Base-by-base conservation (phyloP, 2,888 invertebrate species). In the Drosophila basisetae region DNA sequence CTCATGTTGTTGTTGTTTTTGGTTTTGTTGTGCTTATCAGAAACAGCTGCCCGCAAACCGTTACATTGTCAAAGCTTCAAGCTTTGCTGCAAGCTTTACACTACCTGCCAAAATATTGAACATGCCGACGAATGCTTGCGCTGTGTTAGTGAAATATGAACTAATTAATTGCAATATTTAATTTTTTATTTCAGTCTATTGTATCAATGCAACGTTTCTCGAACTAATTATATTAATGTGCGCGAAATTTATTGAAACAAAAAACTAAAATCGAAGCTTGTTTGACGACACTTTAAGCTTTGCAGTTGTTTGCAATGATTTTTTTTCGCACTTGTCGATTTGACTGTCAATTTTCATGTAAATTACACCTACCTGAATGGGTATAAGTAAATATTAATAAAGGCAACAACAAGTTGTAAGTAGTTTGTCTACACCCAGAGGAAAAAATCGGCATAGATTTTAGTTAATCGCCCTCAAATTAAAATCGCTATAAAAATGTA, bases 31-130 rank as follows among this genome's bases (percentile, higher is more conserved):
- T 59, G 60, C 73, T 87, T 76, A 84, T 84, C 82, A 84, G 76
- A 76, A 84, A 79, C 83, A 84, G 80, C 89, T 88, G 83, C 9
- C 22, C 16, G 39, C 41, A 43, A 70, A 30, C 67, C 67, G 49
- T 78, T 72, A 67, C 54, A 54, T 25, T 35, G 55, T 56, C 22
- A 18, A 60, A 54, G 60, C 63, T 35, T 11, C 6, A 58, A 74
- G 56, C 56, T 74, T 61, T 74, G 18, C 0, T n/a, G 11, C 53
- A 61, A 76, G 84, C 84, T 72, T 63, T 39, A 83, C 80, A 85
- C 41, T 73, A 49, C 9, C 0, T 35, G 53, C 11, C n/a, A 10
- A 47, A 39, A 16, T 61, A 63, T 58, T 63, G 41, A 11, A 7
- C 31, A 22, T 10, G 25, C 22, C 30, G 5, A 18, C 4, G 39